Evolutionary conservation across 2,888 invertebrate genomes (phyloP).

Genomic region (Nesidiocoris tenuis): DNA sequence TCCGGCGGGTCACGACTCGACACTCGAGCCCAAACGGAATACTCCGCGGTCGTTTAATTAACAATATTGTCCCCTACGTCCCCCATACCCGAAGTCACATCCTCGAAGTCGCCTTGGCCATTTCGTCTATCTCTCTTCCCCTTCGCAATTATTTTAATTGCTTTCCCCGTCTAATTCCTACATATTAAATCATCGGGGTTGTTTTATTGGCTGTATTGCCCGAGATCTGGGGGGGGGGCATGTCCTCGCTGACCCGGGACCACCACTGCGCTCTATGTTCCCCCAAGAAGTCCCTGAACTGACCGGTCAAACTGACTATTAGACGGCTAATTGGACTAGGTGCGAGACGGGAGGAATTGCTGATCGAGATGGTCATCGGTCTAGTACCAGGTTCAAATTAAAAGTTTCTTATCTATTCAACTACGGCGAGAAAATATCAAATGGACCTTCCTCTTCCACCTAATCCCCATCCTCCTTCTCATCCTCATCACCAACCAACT

Average conservation of each 20-base stretch:
- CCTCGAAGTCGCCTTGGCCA: not conserved
- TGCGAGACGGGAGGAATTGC: slow-evolving; percentile 12
- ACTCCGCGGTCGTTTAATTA: slow-evolving; percentile 42
- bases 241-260: slow-evolving; percentile 3
- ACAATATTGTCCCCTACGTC: slow-evolving; percentile 44
- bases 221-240: not conserved
- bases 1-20: slow-evolving; percentile 42
- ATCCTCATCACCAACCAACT: too few species aligned
- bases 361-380: slow-evolving; percentile 8
- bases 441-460: too few species aligned
- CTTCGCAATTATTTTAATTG: slow-evolving; percentile 44
- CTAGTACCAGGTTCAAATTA: too few species aligned
- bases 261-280: slow-evolving; percentile 19
- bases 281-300: slow-evolving; percentile 2
- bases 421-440: too few species aligned
- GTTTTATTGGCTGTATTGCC: slow-evolving; percentile 25
- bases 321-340: slow-evolving; percentile 18
- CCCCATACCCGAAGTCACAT: slow-evolving; percentile 14
- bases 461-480: too few species aligned
- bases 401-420: too few species aligned
- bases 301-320: slow-evolving; percentile 1
- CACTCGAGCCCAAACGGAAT: slow-evolving; percentile 37
- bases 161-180: slow-evolving; percentile 44
- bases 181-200: slow-evolving; percentile 41
- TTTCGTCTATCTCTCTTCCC: slow-evolving; percentile 11